phyloP scores from a whole-genome alignment of 2,888 invertebrate species.

The Yponomeuta plumbellus region DNA sequence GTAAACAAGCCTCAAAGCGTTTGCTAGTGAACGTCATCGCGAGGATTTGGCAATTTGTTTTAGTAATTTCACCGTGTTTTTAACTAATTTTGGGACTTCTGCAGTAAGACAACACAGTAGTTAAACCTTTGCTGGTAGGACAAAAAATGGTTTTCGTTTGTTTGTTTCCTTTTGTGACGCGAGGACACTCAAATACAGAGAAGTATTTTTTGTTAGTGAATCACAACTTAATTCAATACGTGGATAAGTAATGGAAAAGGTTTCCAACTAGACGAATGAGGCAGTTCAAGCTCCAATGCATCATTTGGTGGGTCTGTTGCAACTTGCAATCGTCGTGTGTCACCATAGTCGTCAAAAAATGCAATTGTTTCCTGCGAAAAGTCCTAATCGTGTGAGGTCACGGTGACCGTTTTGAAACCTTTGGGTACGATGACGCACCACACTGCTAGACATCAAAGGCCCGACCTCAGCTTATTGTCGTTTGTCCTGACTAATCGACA shows the following conservation, averaged over 20 bases:
- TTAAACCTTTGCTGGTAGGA: too few species aligned
- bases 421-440: not conserved
- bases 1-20: constrained; percentile 50
- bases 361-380: not conserved
- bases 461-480: not conserved
- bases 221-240: too few species aligned
- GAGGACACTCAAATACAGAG: too few species aligned
- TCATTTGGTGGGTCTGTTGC: not conserved
- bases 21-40: constrained; percentile 24
- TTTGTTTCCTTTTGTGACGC: too few species aligned
- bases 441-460: not conserved
- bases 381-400: not conserved
- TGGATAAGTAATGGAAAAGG: too few species aligned
- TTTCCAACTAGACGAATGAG: too few species aligned
- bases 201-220: too few species aligned
- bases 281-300: too few species aligned
- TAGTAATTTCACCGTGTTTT: constrained; percentile 1
- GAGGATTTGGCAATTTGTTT: not conserved
- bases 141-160: too few species aligned
- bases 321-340: not conserved
- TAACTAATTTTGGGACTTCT: not conserved
- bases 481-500: not conserved
- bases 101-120: not conserved
- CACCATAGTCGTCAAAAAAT: not conserved
- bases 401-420: not conserved